These are phyloP conservation scores for Rhabdophis nuchalis DNA, from an alignment of 2,797 vertebrate genomes.

Conservation along the genomic window DNA sequence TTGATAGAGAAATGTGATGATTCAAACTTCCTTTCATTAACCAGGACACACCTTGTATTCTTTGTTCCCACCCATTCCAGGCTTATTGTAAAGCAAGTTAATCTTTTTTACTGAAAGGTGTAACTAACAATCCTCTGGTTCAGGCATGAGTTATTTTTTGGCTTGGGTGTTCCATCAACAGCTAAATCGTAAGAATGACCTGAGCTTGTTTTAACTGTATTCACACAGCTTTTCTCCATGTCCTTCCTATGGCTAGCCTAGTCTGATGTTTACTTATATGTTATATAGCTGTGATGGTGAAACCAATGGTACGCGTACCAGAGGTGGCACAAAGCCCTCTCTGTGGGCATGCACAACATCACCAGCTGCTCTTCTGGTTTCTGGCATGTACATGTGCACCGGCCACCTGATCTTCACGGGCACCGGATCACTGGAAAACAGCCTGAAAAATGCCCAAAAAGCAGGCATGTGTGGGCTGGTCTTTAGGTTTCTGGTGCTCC, in stretches of 20 bases:
- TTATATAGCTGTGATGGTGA: background rate
- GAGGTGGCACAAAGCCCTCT: too few species aligned
- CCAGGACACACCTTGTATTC: background rate
- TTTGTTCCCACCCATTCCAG: background rate
- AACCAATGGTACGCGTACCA: too few species aligned
- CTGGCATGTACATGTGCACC: too few species aligned
- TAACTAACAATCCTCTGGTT: background rate
- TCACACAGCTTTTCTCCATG: background rate
- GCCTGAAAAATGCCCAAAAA: too few species aligned
- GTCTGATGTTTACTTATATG: background rate
- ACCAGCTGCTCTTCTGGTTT: too few species aligned
- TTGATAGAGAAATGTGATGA: background rate
- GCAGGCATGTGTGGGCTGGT: too few species aligned
- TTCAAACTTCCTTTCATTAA: background rate
- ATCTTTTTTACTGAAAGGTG: background rate
- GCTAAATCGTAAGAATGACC: background rate
- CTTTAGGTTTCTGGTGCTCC: too few species aligned
- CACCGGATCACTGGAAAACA: too few species aligned
- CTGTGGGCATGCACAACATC: too few species aligned
- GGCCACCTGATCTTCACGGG: too few species aligned
- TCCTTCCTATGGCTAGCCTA: background rate
- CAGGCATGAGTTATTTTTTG: background rate
- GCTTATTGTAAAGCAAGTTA: background rate
- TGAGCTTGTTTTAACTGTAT: background rate
- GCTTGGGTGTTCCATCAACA: background rate